Evolutionary conservation across 2,888 invertebrate species (phyloP).

Genomic region (Aleiodes testaceus): DNA sequence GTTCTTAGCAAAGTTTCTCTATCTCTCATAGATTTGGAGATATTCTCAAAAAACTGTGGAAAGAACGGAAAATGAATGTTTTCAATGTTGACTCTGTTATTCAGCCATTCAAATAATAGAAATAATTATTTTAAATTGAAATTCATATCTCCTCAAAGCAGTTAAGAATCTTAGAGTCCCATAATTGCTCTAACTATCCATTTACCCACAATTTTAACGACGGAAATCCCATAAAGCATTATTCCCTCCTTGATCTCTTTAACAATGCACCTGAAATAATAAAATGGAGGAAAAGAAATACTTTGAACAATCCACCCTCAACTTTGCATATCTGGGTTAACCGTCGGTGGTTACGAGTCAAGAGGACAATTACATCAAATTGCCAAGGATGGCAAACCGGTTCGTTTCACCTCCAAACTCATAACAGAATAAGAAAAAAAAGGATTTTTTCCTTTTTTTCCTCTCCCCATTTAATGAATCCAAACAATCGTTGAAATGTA

Average conservation of each 20-base stretch:
- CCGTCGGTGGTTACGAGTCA: constrained; percentile 29
- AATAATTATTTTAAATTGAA: no score
- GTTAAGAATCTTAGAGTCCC: no score
- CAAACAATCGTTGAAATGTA: constrained; percentile 5
- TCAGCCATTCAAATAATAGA: no score
- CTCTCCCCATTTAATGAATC: not conserved
- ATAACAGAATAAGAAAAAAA: not conserved
- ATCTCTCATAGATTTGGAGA: no score
- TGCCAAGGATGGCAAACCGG: constrained; percentile 27
- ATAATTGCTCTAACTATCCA: no score
- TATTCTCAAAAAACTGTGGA: no score
- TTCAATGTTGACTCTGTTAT: no score
- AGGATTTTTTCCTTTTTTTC: not conserved
- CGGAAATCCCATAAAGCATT: constrained; percentile 7
- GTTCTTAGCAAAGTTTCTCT: no score
- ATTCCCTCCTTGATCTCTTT: constrained; percentile 33
- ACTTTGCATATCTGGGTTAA: constrained; percentile 38
- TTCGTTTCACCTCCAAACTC: not conserved
- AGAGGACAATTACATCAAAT: constrained; percentile 43
- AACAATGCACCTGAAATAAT: constrained; percentile 26
- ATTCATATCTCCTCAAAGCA: no score
- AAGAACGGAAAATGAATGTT: no score
- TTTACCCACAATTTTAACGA: not conserved
- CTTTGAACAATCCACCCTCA: constrained; percentile 9
- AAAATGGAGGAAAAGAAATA: no score